Evolutionary conservation across 2,113 vertebrate species (phyloP).

Genomic region (Saguinus midas): DNA sequence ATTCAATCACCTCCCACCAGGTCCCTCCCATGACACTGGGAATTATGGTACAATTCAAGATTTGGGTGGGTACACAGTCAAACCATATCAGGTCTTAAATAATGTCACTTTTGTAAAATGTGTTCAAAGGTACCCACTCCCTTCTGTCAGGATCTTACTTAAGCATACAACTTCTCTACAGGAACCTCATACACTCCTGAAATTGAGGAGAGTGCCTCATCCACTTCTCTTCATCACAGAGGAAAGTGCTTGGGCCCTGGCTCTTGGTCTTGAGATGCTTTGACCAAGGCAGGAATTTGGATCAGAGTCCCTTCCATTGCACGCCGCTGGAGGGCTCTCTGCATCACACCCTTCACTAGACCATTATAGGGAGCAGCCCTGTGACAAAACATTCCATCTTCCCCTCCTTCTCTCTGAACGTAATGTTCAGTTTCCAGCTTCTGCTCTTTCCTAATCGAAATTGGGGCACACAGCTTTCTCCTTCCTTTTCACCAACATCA

Average conservation of each 20-base stretch:
- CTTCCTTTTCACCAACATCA: background rate
- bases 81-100: too few relatives aligned
- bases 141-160: background rate
- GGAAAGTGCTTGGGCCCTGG: background rate
- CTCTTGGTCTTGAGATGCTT: background rate
- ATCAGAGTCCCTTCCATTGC: background rate
- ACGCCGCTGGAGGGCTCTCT: background rate
- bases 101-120: background rate
- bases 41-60: too few relatives aligned
- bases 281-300: background rate
- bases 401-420: background rate
- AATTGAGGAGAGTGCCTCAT: background rate
- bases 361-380: background rate
- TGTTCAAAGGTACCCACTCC: accelerated
- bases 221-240: background rate
- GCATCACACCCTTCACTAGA: too few relatives aligned
- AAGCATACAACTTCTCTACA: too few relatives aligned
- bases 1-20: too few relatives aligned
- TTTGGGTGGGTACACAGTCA: too few relatives aligned
- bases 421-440: background rate
- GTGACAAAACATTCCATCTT: background rate
- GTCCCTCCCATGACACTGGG: too few relatives aligned
- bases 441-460: background rate
- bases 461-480: background rate
- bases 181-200: background rate